Base-by-base conservation (phyloP, 2,797 vertebrate species). In the Chromis chromis region DNA sequence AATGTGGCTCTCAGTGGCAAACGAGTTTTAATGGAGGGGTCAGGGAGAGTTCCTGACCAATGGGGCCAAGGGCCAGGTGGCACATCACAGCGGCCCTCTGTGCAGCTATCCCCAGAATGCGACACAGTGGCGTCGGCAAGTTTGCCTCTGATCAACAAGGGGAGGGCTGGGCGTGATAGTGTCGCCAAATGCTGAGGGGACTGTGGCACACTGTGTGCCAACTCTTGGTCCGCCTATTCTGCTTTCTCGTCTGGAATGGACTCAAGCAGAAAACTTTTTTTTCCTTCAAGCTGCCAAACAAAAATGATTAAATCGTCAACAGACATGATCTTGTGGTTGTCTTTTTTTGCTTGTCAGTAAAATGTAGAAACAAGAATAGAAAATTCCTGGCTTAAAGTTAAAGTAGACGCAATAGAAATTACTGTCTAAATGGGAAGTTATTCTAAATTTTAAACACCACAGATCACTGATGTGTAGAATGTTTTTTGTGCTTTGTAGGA, bases 101-200 rank as follows among this genome's bases (percentile, higher is more conserved):
- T 67, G 80, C 90, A 92, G 93, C 92, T 90, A 95, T 96, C 92
- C 88, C 81, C 88, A 95, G 95, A 95, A 95, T 95, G 95, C 94
- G 94, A 95, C 95, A 93, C 89, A 78, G 88, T 94, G 95, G 94
- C 94, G 94, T 94, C 94, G 89, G 92, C 88, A 84, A 93, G 80
- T 91, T 92, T 88, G 87, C 84, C 91, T 94, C 90, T 94, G 93
- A 93, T 94, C 92, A 91, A 57, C 73, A 14, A 82, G 82, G 72
- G 86, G 86, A 81, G 90, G 86, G 88, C 80, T 74, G 75, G 88
- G 86, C 61, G 48, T 75, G 83, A 86, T 82, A 76, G 79, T 48
- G 71, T 86, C 69, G 86, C 89, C 94, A 94, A 94, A 93, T 95
- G 94, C 89, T 90, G 57, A 57, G 72, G 33, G 79, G 81, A 78